These are phyloP conservation scores for Cacoxenus indagator DNA, from an alignment of 2,888 invertebrate genomes.

Conservation along the genomic window DNA sequence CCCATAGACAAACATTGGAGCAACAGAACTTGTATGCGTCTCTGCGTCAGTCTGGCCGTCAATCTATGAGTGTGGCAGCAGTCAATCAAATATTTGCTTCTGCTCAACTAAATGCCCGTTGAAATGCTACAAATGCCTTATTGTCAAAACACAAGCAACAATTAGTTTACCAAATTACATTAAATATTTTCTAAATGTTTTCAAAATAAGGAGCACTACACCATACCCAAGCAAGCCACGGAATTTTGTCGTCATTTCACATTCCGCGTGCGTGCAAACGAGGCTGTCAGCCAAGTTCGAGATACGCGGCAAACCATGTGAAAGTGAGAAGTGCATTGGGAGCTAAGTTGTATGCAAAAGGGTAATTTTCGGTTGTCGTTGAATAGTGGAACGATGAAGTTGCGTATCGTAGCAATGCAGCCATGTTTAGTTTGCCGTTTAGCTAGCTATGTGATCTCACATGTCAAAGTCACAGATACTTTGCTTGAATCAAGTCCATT, in stretches of 20 bases:
- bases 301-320: slow-evolving; percentile 44
- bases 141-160: slow-evolving; percentile 68
- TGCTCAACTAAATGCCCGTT: slow-evolving; percentile 33
- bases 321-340: slow-evolving; percentile 10
- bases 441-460: too few relatives aligned
- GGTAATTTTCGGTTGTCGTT: too few relatives aligned
- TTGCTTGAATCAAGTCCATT: slow-evolving; percentile 44
- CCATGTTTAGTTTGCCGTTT: too few relatives aligned
- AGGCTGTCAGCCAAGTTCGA: slow-evolving; percentile 33
- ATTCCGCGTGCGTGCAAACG: not conserved
- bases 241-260: not conserved
- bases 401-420: too few relatives aligned
- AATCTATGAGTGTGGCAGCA: slow-evolving; percentile 29
- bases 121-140: slow-evolving; percentile 68
- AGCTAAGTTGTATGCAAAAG: too few relatives aligned
- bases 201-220: slow-evolving; percentile 42
- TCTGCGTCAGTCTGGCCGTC: slow-evolving; percentile 12
- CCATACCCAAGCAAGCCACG: slow-evolving; percentile 19
- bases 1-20: slow-evolving; percentile 35
- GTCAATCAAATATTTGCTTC: slow-evolving; percentile 51
- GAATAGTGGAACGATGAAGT: too few relatives aligned
- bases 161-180: slow-evolving; percentile 67
- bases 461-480: slow-evolving; percentile 28
- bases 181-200: slow-evolving; percentile 60
- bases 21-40: not conserved